Evolutionary conservation across 2,797 vertebrate species (phyloP).

Genomic region (Leptoclinus maculatus): DNA sequence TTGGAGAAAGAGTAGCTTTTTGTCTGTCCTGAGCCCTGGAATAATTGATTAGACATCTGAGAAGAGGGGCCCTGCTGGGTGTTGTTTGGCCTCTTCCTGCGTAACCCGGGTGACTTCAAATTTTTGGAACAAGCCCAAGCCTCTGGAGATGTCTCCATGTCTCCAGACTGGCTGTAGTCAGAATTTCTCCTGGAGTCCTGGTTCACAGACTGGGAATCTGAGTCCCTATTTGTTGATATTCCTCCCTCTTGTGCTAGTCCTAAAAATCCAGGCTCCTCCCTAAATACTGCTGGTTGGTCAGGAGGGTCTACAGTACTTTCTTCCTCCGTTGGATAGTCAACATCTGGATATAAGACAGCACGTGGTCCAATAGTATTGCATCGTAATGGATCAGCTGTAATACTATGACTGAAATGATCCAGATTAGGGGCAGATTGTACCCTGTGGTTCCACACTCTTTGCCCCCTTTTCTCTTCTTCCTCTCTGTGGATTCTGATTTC

Average conservation of each 20-base stretch:
- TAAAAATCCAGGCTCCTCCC: slow-evolving; percentile 8
- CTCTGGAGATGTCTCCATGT: slow-evolving; percentile 41
- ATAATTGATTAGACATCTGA: slow-evolving; percentile 22
- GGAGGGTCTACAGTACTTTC: slow-evolving; percentile 22
- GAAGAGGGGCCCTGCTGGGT: slow-evolving; percentile 23
- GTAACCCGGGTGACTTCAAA: slow-evolving; percentile 71
- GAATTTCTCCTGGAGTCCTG: slow-evolving; percentile 43
- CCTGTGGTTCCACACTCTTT: slow-evolving; percentile 49
- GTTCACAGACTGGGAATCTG: slow-evolving; percentile 32
- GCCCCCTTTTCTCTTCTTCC: slow-evolving; percentile 46
- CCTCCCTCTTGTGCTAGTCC: background rate
- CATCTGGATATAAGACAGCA: slow-evolving; percentile 66
- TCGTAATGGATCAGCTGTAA: slow-evolving; percentile 10
- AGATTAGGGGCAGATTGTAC: slow-evolving; percentile 21
- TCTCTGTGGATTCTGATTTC: slow-evolving; percentile 29
- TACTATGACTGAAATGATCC: slow-evolving; percentile 1
- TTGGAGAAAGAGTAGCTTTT: slow-evolving; percentile 63
- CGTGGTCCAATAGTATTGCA: slow-evolving; percentile 39
- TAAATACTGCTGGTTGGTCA: slow-evolving; percentile 19
- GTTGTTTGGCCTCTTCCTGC: slow-evolving; percentile 62
- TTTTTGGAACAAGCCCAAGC: slow-evolving; percentile 53
- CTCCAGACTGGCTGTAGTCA: slow-evolving; percentile 33
- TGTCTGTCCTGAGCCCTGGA: background rate
- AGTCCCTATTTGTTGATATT: slow-evolving; percentile 28
- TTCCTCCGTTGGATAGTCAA: slow-evolving; percentile 66